A percentile compares a stretch with the other conserved stretches of the same genome.
Evolutionary conservation across 2,888 invertebrate genomes (phyloP).

Genomic region (Xestia rhomboidea): DNA sequence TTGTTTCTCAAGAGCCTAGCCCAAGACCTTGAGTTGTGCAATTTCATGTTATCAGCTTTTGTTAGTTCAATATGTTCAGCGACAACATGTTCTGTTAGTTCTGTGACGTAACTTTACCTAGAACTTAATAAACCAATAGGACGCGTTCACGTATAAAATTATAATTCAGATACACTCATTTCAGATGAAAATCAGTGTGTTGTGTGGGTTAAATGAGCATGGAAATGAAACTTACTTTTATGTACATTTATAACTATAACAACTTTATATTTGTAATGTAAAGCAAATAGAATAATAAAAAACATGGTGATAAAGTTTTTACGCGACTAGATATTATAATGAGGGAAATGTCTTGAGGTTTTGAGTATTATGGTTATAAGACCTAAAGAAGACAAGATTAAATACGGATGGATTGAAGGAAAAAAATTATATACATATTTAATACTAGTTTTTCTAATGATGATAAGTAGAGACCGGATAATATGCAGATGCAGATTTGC

Average conservation of each 20-base stretch:
- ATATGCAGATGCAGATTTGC: too few relatives aligned
- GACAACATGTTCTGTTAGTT: conserved; percentile 2
- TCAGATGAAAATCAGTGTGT: conserved; percentile 3
- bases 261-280: conserved; percentile 5
- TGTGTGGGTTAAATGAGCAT: conserved; percentile 17
- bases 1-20: conserved; percentile 11
- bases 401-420: background rate
- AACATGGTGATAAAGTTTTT: background rate
- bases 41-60: conserved; percentile 16
- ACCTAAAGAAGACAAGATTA: background rate
- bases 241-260: conserved; percentile 22
- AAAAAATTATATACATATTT: background rate
- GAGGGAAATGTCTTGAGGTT: background rate
- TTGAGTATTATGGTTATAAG: background rate
- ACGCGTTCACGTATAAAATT: conserved; percentile 10
- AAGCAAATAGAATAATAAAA: conserved; percentile 8
- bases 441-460: too few relatives aligned
- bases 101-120: conserved; percentile 10
- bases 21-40: background rate
- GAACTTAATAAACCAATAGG: conserved; percentile 13
- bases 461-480: too few relatives aligned
- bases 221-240: conserved; percentile 26
- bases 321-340: background rate
- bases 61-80: background rate
- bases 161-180: conserved; percentile 15